A percentile compares a stretch with the other conserved stretches of the same genome.
phyloP scores from a whole-genome alignment of 2,797 vertebrate species.

The Vespertilio murinus region DNA sequence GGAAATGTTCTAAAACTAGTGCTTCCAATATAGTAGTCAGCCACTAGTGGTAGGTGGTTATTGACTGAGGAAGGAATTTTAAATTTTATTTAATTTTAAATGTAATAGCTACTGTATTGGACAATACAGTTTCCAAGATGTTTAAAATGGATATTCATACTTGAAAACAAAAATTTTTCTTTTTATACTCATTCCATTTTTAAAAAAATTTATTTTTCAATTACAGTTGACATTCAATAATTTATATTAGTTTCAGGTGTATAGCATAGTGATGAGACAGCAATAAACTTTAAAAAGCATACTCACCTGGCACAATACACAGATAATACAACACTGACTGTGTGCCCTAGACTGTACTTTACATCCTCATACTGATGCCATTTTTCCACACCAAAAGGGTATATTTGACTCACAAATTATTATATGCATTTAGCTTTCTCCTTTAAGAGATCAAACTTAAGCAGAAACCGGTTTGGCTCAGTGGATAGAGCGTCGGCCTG shows the following conservation, averaged over 20 bases:
- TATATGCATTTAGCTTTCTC: slow-evolving; percentile 5
- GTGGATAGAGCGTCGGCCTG: too few species aligned
- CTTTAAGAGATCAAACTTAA: not conserved
- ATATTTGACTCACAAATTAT: slow-evolving; percentile 2
- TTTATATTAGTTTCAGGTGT: not conserved
- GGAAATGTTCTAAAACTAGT: not conserved
- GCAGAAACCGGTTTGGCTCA: too few species aligned
- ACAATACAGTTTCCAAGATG: not conserved
- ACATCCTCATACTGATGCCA: not conserved
- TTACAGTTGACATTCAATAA: not conserved
- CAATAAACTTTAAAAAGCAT: not conserved
- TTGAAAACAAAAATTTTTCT: not conserved
- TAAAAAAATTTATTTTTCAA: not conserved
- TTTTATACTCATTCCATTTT: slow-evolving; percentile 5
- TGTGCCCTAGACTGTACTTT: not conserved
- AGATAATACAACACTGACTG: not conserved
- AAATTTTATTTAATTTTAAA: not conserved
- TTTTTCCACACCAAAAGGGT: not conserved
- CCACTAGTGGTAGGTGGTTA: not conserved
- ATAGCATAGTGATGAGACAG: not conserved
- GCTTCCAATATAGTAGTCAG: not conserved
- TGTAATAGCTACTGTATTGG: not conserved
- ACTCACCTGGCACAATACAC: not conserved
- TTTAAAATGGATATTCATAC: slow-evolving; percentile 14
- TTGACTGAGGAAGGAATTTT: slow-evolving; percentile 28